These are phyloP conservation scores for Astatoreochromis straeleni DNA, from an alignment of 2,113 vertebrate genomes.

Conservation along the genomic window DNA sequence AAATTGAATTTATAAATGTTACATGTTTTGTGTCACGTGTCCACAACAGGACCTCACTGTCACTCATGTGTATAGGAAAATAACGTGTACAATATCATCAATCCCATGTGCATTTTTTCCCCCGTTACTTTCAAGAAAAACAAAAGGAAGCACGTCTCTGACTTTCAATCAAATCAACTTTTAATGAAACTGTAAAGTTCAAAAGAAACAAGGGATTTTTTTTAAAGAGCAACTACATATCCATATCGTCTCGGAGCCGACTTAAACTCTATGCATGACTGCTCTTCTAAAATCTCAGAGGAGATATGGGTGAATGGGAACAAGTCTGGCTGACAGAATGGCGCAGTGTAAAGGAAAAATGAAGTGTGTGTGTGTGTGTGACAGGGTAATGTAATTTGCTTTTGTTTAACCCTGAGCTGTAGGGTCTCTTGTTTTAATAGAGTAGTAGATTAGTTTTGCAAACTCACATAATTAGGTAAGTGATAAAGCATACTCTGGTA, in stretches of 20 bases:
- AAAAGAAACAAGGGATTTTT: slow-evolving; percentile 18
- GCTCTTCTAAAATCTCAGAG: slow-evolving; percentile 27
- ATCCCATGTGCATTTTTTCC: not conserved
- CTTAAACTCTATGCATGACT: slow-evolving; percentile 7
- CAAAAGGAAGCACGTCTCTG: not conserved
- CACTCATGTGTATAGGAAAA: not conserved
- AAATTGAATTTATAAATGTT: not conserved
- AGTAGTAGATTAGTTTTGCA: slow-evolving; percentile 72
- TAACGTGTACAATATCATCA: not conserved
- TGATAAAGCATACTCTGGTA: slow-evolving; percentile 63
- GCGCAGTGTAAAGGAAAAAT: slow-evolving; percentile 15
- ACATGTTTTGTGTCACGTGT: not conserved
- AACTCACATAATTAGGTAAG: slow-evolving; percentile 68
- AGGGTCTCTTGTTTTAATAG: slow-evolving; percentile 71
- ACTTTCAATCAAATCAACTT: slow-evolving; percentile 20
- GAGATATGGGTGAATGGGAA: slow-evolving; percentile 29
- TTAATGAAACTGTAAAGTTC: slow-evolving; percentile 29
- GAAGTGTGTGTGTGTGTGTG: not conserved
- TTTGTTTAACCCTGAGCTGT: slow-evolving; percentile 69
- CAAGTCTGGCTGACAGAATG: slow-evolving; percentile 14
- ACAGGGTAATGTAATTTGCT: slow-evolving; percentile 66
- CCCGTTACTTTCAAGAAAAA: not conserved
- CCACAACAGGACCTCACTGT: not conserved
- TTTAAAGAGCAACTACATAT: slow-evolving; percentile 11
- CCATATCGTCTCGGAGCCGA: not conserved